These are phyloP conservation scores for Neofelis nebulosa DNA, from an alignment of 2,113 vertebrate species.

Conservation along the genomic window DNA sequence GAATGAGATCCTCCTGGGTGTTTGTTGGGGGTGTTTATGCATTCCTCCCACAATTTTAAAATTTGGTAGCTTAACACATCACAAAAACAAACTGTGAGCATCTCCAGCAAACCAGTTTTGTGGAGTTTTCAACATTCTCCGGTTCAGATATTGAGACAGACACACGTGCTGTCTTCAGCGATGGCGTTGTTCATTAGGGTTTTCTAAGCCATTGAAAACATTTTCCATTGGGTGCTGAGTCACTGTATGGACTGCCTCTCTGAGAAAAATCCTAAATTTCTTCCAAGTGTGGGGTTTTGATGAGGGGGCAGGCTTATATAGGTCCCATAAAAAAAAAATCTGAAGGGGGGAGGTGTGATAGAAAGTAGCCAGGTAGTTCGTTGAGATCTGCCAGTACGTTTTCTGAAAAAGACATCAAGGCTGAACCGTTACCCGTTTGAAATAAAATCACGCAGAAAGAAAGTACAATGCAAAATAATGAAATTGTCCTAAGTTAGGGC, in stretches of 20 bases:
- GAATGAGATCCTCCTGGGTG: not conserved
- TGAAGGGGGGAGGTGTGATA: not conserved
- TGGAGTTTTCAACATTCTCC: not conserved
- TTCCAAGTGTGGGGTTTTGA: not conserved
- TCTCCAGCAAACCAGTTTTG: not conserved
- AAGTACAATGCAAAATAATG: constrained; percentile 26
- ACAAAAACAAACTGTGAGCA: not conserved
- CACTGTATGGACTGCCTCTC: not conserved
- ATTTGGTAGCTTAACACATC: not conserved
- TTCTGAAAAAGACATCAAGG: not conserved
- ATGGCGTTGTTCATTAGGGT: constrained; percentile 1
- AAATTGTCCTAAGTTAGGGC: not conserved
- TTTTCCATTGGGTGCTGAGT: not conserved
- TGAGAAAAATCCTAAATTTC: constrained; percentile 14
- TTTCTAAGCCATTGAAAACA: not conserved
- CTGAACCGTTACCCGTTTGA: not conserved
- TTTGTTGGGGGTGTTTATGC: not conserved
- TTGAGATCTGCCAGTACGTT: not conserved
- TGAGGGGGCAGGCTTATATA: constrained; percentile 11
- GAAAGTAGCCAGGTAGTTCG: not conserved
- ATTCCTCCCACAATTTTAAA: not conserved
- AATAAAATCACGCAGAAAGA: not conserved
- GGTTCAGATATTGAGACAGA: not conserved
- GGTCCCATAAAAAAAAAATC: not conserved
- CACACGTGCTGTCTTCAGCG: not conserved